Evolutionary conservation across 2,113 vertebrate species (phyloP).

Genomic region (Ptilonorhynchus violaceus): DNA sequence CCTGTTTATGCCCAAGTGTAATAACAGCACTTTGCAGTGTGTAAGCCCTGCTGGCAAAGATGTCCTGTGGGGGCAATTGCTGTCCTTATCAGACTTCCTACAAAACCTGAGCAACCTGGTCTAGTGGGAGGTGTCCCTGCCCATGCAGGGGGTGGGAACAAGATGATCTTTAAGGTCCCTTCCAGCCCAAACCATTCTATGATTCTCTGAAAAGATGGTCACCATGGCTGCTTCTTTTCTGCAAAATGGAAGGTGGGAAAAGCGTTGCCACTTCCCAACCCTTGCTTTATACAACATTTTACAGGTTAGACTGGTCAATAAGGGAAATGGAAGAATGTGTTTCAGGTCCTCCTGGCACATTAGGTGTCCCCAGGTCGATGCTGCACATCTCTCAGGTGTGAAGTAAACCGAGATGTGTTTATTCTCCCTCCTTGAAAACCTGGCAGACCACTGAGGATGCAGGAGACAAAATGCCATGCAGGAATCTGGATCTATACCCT

Average conservation of each 20-base stretch:
- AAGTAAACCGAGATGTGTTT: background rate
- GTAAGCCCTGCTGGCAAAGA: rapidly evolving
- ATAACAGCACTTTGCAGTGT: background rate
- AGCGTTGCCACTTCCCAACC: background rate
- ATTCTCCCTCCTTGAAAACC: background rate
- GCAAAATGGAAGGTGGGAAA: background rate
- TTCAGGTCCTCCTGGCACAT: background rate
- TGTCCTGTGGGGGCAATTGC: background rate
- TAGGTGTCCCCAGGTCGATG: background rate
- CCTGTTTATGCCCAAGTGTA: background rate
- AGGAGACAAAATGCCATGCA: background rate
- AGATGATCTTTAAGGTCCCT: background rate
- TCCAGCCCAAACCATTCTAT: background rate
- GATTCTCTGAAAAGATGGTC: background rate
- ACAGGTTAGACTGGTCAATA: background rate
- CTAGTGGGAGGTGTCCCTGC: background rate
- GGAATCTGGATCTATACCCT: background rate
- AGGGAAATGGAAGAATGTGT: background rate
- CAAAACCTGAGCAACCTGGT: background rate
- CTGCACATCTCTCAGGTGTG: background rate
- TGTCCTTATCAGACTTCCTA: background rate
- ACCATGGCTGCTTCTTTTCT: background rate
- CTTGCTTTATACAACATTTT: background rate
- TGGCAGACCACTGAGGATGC: background rate
- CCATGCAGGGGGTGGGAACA: background rate